Percentiles rank a stretch among this genome's conserved stretches.
Evolutionary conservation across 1,140 invertebrate genomes (phyloP).

Genomic region (Dreissena rostriformis): DNA sequence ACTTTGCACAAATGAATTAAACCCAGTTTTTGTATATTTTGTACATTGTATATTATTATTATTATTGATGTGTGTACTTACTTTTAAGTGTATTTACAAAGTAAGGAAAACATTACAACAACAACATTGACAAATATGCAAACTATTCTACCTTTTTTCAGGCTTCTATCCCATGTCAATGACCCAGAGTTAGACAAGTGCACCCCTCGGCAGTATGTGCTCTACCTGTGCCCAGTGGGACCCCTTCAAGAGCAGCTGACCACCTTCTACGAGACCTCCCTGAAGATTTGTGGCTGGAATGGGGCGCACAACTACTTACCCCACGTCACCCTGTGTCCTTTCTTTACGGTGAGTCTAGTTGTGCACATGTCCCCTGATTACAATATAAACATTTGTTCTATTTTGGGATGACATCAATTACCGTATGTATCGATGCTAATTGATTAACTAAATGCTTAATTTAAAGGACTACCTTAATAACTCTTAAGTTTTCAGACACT

Average conservation of each 20-base stretch:
- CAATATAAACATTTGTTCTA: no score
- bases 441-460: no score
- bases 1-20: no score
- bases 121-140: no score
- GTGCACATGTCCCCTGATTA: not conserved
- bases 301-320: conserved; percentile 94
- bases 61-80: not conserved
- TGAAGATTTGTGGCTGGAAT: conserved; percentile 90
- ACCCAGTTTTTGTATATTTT: no score
- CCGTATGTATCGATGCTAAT: no score
- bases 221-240: conserved; percentile 93
- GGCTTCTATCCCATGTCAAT: conserved; percentile 91
- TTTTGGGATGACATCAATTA: no score
- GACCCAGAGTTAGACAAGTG: conserved; percentile 90
- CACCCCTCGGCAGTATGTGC: conserved; percentile 90
- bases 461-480: no score
- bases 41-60: no score
- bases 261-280: conserved; percentile 91
- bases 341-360: conserved; percentile 88
- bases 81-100: not conserved
- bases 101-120: no score
- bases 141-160: conserved; percentile 44
- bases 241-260: conserved; percentile 87
- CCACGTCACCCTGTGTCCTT: conserved; percentile 93
- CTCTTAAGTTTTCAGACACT: no score